Base-by-base conservation (phyloP, 2,888 invertebrate genomes). In the Watsonalla cultraria region DNA sequence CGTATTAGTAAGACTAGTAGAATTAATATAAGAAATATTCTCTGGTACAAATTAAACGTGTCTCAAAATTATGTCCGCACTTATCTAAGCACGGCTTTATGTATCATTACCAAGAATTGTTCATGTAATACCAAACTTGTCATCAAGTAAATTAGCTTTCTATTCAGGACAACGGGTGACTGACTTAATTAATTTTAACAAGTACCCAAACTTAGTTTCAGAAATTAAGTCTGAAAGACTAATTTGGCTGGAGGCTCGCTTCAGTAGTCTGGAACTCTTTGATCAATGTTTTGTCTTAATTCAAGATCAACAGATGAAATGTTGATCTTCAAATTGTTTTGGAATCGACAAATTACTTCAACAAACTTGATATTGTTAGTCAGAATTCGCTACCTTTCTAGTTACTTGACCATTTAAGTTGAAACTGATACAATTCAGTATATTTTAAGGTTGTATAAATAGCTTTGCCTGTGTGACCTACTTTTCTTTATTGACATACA, bases 171-270 rank as follows among this genome's bases (percentile, higher is more conserved):
- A 80, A 80, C 78, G 72, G 71, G 70, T 58, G 73, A 63, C 74
- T 66, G 69, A 70, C 74, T 77, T 76, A 82, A 84, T 84, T 82
- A 80, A 83, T 82, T 83, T 80, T 66, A 73, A 70, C 75, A 73
- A 82, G 73, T 82, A 42, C 11, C 42, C 5, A 49, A 49, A 49
- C 37, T 49, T 80, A 76, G 77, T 82, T 80, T 75, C 68, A 54
- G 65, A 69, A 76, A 71, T 76, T 77, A 64, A 63, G 59, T 56
- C 58, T 62, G 68, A 76, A 73, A 71, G 76, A 70, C 73, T 75
- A 78, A 80, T 78, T 78, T 75, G 64, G 65, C 68, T 64, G 13
- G 37, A 37, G 37, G 48, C 61, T 64, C 65, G 61, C 66, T 65
- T 61, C 64, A 62, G 65, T 64, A 62, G 68, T 62, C 66, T 68